phyloP scores from a whole-genome alignment of 2,113 vertebrate genomes.

The Malurus elegans region DNA sequence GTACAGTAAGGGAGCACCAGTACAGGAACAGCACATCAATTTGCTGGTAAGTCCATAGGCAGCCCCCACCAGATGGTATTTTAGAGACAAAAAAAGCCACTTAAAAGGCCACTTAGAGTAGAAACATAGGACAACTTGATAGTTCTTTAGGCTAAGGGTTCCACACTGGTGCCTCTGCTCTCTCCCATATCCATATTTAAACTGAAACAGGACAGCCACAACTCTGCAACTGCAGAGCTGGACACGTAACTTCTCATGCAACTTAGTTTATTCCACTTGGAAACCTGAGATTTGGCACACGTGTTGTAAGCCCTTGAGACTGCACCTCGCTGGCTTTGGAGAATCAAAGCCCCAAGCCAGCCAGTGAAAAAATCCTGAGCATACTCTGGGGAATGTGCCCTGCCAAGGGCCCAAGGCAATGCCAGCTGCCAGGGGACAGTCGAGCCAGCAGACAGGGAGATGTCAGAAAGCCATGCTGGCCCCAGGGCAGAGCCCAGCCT shows the following conservation, averaged over 20 bases:
- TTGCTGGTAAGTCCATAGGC: background rate
- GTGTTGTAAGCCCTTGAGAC: background rate
- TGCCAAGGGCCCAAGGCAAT: background rate
- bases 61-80: background rate
- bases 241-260: background rate
- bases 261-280: background rate
- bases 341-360: background rate
- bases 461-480: background rate
- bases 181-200: background rate
- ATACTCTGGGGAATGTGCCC: background rate
- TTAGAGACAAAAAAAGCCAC: background rate
- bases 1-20: background rate
- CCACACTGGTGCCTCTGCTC: background rate
- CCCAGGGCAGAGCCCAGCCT: background rate
- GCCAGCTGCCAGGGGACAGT: background rate
- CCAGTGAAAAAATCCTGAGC: background rate
- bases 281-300: constrained; percentile 26
- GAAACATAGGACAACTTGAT: background rate
- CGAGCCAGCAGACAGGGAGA: background rate
- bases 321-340: background rate
- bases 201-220: background rate
- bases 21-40: background rate
- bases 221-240: background rate
- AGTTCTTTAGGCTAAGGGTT: background rate
- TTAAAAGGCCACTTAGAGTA: background rate